phyloP scores from a whole-genome alignment of 2,797 vertebrate genomes.

The Yasuhikotakia modesta region DNA sequence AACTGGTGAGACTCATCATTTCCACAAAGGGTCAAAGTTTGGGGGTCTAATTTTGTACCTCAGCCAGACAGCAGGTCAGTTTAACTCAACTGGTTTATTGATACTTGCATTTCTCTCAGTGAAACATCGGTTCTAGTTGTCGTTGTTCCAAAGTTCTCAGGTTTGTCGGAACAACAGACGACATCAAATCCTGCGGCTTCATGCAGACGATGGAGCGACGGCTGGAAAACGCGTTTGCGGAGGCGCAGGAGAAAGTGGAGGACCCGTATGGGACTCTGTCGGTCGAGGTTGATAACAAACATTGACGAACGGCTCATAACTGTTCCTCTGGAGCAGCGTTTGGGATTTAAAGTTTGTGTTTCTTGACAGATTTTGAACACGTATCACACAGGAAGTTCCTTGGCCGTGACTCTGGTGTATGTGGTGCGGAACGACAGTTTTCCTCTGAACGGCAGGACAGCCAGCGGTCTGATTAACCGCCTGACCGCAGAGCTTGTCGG shows the following conservation, averaged over 20 bases:
- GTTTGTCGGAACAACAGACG: conserved; percentile 89
- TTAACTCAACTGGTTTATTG: background rate
- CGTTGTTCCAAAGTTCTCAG: conserved; percentile 80
- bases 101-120: no score
- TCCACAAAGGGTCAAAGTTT: background rate
- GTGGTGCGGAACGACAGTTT: conserved; percentile 88
- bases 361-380: conserved; percentile 86
- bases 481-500: conserved; percentile 90
- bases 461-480: conserved; percentile 92
- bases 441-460: conserved; percentile 86
- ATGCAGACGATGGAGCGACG: conserved; percentile 91
- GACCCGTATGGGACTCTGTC: conserved; percentile 87
- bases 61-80: background rate
- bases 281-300: conserved; percentile 81
- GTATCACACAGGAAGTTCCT: conserved; percentile 79
- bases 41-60: background rate
- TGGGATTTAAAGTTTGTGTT: conserved; percentile 32
- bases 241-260: conserved; percentile 90
- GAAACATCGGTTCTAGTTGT: no score
- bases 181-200: conserved; percentile 92
- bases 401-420: conserved; percentile 89
- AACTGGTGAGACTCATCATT: conserved; percentile 80
- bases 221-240: conserved; percentile 89
- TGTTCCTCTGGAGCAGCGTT: background rate
- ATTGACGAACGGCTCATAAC: background rate